These are phyloP conservation scores for Pogonomyrmex barbatus DNA, from an alignment of 1,140 invertebrate genomes.

Conservation along the genomic window DNA sequence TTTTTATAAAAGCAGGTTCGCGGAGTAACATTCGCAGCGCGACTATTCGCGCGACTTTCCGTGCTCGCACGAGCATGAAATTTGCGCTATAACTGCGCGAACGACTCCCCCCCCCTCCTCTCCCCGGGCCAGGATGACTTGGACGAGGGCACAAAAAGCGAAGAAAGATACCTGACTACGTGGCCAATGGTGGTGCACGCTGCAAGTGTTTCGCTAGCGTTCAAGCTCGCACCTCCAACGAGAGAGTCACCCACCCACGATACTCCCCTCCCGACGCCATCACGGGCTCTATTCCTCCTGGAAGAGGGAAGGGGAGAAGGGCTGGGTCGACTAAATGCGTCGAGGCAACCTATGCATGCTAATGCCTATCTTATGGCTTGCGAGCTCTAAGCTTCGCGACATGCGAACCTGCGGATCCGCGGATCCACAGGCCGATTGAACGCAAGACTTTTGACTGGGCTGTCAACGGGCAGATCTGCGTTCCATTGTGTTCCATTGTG, in stretches of 20 bases:
- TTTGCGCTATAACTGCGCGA: conserved; percentile 51
- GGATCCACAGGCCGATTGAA: conserved; percentile 44
- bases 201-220: conserved; percentile 9
- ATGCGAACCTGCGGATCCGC: conserved; percentile 77
- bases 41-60: not conserved
- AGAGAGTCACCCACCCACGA: conserved; percentile 7
- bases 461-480: conserved; percentile 52
- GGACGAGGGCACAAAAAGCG: conserved; percentile 56
- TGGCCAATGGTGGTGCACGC: conserved; percentile 18
- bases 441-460: conserved; percentile 32
- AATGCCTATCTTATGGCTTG: conserved; percentile 81
- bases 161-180: conserved; percentile 46
- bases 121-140: not conserved
- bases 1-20: conserved; percentile 11
- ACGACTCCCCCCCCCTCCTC: not conserved
- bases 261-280: not conserved
- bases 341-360: conserved; percentile 82
- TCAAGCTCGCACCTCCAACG: conserved; percentile 18
- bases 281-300: conserved; percentile 15
- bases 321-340: conserved; percentile 79
- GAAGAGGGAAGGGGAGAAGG: conserved; percentile 52
- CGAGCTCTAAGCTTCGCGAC: conserved; percentile 70
- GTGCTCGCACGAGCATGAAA: conserved; percentile 59
- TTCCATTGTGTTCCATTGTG: not conserved
- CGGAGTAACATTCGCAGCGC: not conserved